Percentiles rank a stretch among this genome's conserved stretches.
These are phyloP conservation scores for Augochlorella aurata DNA, from an alignment of 2,888 invertebrate genomes.

Conservation along the genomic window DNA sequence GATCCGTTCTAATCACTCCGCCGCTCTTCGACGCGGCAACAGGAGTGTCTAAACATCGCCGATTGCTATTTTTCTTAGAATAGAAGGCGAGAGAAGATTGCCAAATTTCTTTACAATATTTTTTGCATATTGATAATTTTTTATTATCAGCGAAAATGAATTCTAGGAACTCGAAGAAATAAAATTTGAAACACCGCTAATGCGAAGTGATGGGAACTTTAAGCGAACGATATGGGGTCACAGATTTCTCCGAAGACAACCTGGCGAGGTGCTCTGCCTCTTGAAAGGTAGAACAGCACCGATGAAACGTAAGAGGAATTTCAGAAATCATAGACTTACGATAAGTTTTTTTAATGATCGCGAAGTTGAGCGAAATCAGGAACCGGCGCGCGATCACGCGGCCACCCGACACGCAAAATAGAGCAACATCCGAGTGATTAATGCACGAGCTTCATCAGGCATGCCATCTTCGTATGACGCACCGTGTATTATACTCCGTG, in stretches of 20 bases:
- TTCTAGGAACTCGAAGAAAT: no score
- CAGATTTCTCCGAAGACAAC: not conserved
- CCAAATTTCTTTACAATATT: no score
- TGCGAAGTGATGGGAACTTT: no score
- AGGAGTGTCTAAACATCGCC: not conserved
- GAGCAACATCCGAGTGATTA: conserved; percentile 51
- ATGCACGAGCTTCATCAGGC: conserved; percentile 51
- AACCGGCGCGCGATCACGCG: not conserved
- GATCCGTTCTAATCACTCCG: not conserved
- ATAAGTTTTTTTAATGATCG: not conserved
- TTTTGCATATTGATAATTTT: no score
- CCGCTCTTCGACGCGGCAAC: not conserved
- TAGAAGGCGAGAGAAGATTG: no score
- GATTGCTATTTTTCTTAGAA: not conserved
- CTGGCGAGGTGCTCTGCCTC: not conserved
- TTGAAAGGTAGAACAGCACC: not conserved
- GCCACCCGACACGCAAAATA: conserved; percentile 22
- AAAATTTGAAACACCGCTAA: no score
- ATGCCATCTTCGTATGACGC: conserved; percentile 49
- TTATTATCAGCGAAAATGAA: no score
- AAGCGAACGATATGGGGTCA: no score
- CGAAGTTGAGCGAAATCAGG: not conserved
- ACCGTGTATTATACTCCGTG: conserved; percentile 45
- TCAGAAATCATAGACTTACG: no score
- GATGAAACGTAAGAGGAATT: no score